Percentiles rank a stretch among this genome's conserved stretches.
These are phyloP conservation scores for Poeciliopsis gracilis DNA, from an alignment of 2,797 vertebrate species.

Conservation along the genomic window DNA sequence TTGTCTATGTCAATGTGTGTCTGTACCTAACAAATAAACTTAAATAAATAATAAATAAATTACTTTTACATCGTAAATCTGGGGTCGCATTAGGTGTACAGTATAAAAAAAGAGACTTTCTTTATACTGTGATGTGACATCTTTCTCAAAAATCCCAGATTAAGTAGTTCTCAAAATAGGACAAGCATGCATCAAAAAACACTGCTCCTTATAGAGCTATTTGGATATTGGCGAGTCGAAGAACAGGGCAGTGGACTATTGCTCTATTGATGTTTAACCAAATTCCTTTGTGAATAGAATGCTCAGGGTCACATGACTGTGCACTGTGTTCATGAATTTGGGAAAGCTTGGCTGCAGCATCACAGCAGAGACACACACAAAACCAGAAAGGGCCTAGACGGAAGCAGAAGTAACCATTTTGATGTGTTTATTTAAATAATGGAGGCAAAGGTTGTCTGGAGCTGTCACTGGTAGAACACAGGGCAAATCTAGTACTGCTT, in stretches of 20 bases:
- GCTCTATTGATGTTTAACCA: slow-evolving; percentile 71
- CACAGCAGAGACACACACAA: slow-evolving; percentile 14
- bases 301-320: slow-evolving; percentile 58
- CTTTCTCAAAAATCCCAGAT: not conserved
- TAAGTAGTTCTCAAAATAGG: not conserved
- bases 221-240: slow-evolving; percentile 18
- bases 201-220: not conserved
- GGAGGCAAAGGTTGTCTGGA: slow-evolving; percentile 3
- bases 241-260: slow-evolving; percentile 51
- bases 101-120: not conserved
- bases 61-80: not conserved
- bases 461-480: slow-evolving; percentile 12
- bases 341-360: slow-evolving; percentile 12
- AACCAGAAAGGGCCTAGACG: slow-evolving; percentile 8
- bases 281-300: slow-evolving; percentile 65
- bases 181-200: not conserved
- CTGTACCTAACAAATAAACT: no score
- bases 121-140: not conserved
- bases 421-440: slow-evolving; percentile 27
- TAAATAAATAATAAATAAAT: not conserved
- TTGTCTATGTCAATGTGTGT: no score
- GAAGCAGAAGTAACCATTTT: slow-evolving; percentile 27
- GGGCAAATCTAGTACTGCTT: slow-evolving; percentile 1
- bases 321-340: slow-evolving; percentile 26
- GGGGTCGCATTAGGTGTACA: not conserved